Percentiles rank a stretch among this genome's conserved stretches.
These are phyloP conservation scores for Dendropsophus ebraccatus DNA, from an alignment of 2,113 vertebrate species.

Conservation along the genomic window DNA sequence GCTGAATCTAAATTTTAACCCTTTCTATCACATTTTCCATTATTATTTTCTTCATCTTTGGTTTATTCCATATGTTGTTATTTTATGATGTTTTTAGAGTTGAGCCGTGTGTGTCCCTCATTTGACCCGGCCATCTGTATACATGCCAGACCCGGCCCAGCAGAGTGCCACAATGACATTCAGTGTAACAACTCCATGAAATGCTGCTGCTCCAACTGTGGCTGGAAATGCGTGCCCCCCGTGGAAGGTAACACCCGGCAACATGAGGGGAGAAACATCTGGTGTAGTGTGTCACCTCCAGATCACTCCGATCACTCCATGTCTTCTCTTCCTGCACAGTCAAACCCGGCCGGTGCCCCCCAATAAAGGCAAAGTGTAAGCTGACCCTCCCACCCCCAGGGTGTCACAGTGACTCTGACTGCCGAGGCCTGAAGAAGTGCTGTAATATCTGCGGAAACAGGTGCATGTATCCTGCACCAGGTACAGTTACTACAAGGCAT, in stretches of 20 bases:
- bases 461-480: not conserved
- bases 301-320: too few relatives aligned
- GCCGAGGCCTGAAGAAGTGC: not conserved
- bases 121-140: not conserved
- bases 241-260: not conserved
- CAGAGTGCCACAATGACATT: not conserved
- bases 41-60: too few relatives aligned
- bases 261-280: not conserved
- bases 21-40: too few relatives aligned
- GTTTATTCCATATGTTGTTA: too few relatives aligned
- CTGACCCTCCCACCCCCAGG: not conserved
- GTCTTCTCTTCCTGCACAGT: not conserved
- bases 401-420: not conserved
- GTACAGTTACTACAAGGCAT: not conserved
- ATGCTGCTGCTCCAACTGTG: slow-evolving; percentile 31
- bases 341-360: not conserved
- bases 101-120: not conserved
- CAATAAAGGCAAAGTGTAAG: not conserved
- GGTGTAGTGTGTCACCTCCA: not conserved
- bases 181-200: not conserved
- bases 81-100: not conserved
- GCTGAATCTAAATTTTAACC: too few relatives aligned
- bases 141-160: not conserved
- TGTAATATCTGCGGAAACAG: slow-evolving; percentile 3
- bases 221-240: not conserved